phyloP scores from a whole-genome alignment of 1,140 invertebrate genomes.

The Lasaia peninsularis region DNA sequence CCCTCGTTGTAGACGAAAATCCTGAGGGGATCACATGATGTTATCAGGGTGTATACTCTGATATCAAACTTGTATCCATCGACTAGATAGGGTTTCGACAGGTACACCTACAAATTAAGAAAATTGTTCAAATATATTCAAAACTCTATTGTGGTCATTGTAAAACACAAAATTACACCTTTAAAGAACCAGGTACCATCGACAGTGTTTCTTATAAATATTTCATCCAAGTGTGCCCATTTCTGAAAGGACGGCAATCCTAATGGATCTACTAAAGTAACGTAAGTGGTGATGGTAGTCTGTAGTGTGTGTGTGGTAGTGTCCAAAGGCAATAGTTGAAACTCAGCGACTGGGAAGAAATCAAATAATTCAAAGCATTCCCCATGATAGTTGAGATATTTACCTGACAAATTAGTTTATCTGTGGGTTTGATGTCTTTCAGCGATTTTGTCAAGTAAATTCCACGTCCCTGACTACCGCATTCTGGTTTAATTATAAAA shows the following conservation, averaged over 20 bases:
- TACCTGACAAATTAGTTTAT: slow-evolving; percentile 90
- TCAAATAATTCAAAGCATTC: no score
- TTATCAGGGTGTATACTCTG: slow-evolving; percentile 94
- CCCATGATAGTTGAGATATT: neutral
- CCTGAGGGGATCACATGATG: slow-evolving; percentile 94
- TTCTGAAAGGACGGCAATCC: no score
- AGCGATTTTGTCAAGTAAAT: slow-evolving; percentile 90
- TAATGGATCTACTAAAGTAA: no score
- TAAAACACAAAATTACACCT: no score
- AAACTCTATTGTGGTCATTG: no score
- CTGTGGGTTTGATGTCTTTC: slow-evolving; percentile 86
- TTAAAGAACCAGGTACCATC: no score
- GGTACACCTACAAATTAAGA: slow-evolving; percentile 52
- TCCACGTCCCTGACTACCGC: slow-evolving; percentile 90
- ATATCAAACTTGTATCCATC: slow-evolving; percentile 99
- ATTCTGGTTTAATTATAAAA: slow-evolving; percentile 93
- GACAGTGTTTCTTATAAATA: no score
- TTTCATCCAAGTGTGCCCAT: no score
- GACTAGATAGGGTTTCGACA: slow-evolving; percentile 87
- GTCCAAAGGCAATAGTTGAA: no score
- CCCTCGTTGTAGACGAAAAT: slow-evolving; percentile 98
- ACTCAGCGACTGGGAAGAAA: no score
- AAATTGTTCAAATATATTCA: neutral
- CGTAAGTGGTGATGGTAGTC: no score
- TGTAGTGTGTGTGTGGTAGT: no score